Conservation (phyloP, 2,888 invertebrate species). For the Tenthredo distinguenda region DNA sequence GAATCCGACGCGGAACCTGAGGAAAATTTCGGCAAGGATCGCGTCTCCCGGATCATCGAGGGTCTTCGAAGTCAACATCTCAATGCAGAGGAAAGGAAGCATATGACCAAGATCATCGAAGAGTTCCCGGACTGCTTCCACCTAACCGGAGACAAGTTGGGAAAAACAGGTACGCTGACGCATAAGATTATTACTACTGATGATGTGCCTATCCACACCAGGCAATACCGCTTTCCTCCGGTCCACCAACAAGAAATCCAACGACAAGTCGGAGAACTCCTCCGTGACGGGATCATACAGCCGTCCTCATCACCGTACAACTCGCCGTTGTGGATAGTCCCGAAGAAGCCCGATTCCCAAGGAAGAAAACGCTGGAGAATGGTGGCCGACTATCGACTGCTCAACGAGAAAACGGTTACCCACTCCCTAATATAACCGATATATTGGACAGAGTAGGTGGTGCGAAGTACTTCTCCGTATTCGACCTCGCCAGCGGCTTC, state of each 20-base stretch:
- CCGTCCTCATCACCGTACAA: slow-evolving; percentile 65
- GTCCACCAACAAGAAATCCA: slow-evolving; percentile 36
- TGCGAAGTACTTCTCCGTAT: slow-evolving; percentile 40
- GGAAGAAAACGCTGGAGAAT: slow-evolving; percentile 59
- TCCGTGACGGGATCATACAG: slow-evolving; percentile 54
- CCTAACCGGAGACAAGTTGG: slow-evolving; percentile 11
- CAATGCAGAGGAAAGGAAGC: not conserved
- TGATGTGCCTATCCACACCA: not conserved
- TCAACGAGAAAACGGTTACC: slow-evolving; percentile 39
- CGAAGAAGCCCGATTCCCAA: slow-evolving; percentile 65
- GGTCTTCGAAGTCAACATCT: not conserved
- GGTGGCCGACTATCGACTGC: slow-evolving; percentile 24
- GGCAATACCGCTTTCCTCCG: slow-evolving; percentile 40
- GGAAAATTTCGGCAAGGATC: not conserved
- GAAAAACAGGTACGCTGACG: not conserved
- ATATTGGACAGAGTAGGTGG: slow-evolving; percentile 36
- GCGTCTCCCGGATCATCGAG: not conserved
- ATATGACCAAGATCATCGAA: not conserved
- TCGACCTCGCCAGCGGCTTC: slow-evolving; percentile 40
- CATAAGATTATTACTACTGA: slow-evolving; percentile 26
- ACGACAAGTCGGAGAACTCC: not conserved
- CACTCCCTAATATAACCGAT: slow-evolving; percentile 38
- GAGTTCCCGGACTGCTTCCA: not conserved
- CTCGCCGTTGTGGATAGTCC: slow-evolving; percentile 68
- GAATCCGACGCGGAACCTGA: not conserved